Conservation (phyloP, 2,797 vertebrate species). For the Danio tinwini region DNA sequence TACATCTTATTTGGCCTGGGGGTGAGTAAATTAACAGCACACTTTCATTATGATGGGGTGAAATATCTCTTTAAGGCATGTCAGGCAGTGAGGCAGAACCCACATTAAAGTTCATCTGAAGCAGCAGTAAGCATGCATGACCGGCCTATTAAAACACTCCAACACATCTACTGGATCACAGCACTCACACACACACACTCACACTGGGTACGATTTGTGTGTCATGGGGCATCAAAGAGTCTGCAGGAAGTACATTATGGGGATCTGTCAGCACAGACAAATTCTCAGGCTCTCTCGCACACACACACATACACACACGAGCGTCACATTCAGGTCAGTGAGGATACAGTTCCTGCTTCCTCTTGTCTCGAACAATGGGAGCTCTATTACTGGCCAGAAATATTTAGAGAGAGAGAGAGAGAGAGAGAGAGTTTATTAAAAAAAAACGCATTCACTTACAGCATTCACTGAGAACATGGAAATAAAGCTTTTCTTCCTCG, state of each 20-base stretch:
- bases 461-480: background rate
- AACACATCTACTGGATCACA: conserved; percentile 43
- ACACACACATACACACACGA: conserved; percentile 52
- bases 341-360: conserved; percentile 78
- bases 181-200: conserved; percentile 56
- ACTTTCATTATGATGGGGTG: too few relatives aligned
- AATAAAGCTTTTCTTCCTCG: conserved; percentile 5
- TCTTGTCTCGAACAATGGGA: conserved; percentile 79
- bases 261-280: conserved; percentile 47
- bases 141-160: conserved; percentile 60
- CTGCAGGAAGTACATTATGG: conserved; percentile 47
- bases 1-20: too few relatives aligned
- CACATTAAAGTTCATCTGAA: conserved; percentile 58
- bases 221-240: conserved; percentile 42
- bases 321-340: conserved; percentile 69
- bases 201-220: conserved; percentile 39
- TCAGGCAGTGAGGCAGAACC: conserved; percentile 42
- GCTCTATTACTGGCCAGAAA: conserved; percentile 80
- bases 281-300: conserved; percentile 57
- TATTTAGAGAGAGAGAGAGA: conserved; percentile 52
- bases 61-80: conserved; percentile 13
- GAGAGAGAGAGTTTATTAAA: conserved; percentile 34
- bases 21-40: too few relatives aligned
- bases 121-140: conserved; percentile 60
- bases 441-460: background rate